These are phyloP conservation scores for Saxicola maurus DNA, from an alignment of 2,797 vertebrate species.

Conservation along the genomic window DNA sequence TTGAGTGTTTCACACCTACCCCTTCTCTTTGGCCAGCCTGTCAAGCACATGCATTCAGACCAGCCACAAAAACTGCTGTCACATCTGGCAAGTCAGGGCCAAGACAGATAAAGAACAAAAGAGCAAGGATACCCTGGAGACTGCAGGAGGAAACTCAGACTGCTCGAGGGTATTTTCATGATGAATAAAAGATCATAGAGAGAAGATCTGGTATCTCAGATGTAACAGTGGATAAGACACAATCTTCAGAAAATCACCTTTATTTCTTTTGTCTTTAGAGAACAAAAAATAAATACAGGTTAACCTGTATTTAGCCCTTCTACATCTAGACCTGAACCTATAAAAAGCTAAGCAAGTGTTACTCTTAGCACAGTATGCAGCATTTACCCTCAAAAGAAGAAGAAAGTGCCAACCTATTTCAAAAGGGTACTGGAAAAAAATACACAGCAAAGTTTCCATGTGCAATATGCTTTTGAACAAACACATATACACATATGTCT, in stretches of 20 bases:
- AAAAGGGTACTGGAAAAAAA: not conserved
- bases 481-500: fast-evolving
- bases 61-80: not conserved
- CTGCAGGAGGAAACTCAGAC: not conserved
- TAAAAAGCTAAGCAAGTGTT: not conserved
- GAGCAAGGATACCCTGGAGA: not conserved
- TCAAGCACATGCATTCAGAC: not conserved
- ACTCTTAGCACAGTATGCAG: not conserved
- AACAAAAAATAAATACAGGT: not conserved
- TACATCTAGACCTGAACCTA: not conserved
- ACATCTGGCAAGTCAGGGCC: not conserved
- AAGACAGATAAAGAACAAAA: not conserved
- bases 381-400: not conserved
- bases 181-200: not conserved
- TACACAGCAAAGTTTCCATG: not conserved
- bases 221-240: not conserved
- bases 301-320: not conserved
- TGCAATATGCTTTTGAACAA: not conserved
- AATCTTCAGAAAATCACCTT: not conserved
- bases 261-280: not conserved
- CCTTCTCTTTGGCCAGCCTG: not conserved
- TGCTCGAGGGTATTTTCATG: not conserved
- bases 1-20: not conserved
- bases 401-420: not conserved
- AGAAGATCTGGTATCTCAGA: not conserved